phyloP scores from a whole-genome alignment of 2,113 vertebrate species.

The Clarias batrachus region DNA sequence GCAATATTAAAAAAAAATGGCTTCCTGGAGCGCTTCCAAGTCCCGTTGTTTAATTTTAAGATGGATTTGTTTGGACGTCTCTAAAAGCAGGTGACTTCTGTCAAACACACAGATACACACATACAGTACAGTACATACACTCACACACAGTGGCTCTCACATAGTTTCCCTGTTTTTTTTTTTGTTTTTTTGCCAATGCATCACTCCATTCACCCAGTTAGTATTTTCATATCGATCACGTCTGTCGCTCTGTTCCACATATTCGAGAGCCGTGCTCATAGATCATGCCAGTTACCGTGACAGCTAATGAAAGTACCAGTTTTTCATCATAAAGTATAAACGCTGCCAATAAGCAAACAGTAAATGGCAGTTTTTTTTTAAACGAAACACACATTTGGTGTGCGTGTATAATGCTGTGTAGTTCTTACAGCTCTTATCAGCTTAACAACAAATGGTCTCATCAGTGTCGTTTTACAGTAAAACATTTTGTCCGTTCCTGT shows the following conservation, averaged over 20 bases:
- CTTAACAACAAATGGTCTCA: not conserved
- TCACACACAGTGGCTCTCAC: not conserved
- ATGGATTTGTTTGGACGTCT: constrained; percentile 48
- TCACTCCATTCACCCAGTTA: constrained; percentile 58
- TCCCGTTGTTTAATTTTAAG: constrained; percentile 26
- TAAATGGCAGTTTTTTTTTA: constrained; percentile 4
- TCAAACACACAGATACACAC: constrained; percentile 42
- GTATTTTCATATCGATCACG: constrained; percentile 64
- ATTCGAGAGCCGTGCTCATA: constrained; percentile 62
- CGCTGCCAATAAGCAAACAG: constrained; percentile 31
- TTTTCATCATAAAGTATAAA: constrained; percentile 57
- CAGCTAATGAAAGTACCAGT: constrained; percentile 64
- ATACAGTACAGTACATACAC: constrained; percentile 42
- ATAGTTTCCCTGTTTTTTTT: constrained; percentile 53
- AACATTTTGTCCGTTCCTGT: not conserved
- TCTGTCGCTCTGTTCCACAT: constrained; percentile 55
- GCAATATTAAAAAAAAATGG: constrained; percentile 19
- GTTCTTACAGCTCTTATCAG: not conserved
- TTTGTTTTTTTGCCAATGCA: constrained; percentile 47
- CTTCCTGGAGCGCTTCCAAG: constrained; percentile 43
- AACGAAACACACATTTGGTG: not conserved
- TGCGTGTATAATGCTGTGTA: not conserved
- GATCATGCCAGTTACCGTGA: constrained; percentile 62
- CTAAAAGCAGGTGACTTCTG: constrained; percentile 39
- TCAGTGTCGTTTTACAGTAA: not conserved